These are phyloP conservation scores for Leptobrachium ailaonicum DNA, from an alignment of 2,113 vertebrate species.

Conservation along the genomic window DNA sequence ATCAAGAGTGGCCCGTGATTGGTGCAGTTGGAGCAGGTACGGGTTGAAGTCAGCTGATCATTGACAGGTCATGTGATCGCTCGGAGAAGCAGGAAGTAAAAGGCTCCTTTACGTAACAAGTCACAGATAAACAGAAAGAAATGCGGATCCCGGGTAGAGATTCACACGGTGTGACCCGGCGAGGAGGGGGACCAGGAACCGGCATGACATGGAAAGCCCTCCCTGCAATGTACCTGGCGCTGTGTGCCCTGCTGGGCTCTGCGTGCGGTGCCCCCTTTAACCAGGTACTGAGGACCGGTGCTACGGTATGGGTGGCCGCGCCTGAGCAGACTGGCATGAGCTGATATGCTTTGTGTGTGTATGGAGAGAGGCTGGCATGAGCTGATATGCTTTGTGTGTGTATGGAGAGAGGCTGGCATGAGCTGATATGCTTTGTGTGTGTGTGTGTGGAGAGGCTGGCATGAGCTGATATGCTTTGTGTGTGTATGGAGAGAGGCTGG, in stretches of 20 bases:
- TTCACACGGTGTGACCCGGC: background rate
- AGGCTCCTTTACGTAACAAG: background rate
- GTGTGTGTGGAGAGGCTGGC: too few species aligned
- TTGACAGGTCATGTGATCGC: slow-evolving; percentile 9
- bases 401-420: too few species aligned
- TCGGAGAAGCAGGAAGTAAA: background rate
- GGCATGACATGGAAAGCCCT: background rate
- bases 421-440: too few species aligned
- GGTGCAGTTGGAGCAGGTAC: background rate
- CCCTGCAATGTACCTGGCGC: background rate
- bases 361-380: too few species aligned
- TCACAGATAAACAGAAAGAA: background rate
- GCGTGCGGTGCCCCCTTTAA: background rate
- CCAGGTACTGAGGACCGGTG: background rate
- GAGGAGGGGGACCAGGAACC: background rate
- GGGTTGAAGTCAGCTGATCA: background rate
- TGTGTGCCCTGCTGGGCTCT: background rate
- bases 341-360: too few species aligned
- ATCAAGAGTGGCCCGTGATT: too few species aligned
- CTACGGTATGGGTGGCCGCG: background rate
- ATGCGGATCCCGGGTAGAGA: background rate
- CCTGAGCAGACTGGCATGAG: too few species aligned
- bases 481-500: too few species aligned
- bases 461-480: too few species aligned
- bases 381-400: too few species aligned